Evolutionary conservation across 2,888 invertebrate species (phyloP).

Genomic region (Poecilobothrus nobilitatus): DNA sequence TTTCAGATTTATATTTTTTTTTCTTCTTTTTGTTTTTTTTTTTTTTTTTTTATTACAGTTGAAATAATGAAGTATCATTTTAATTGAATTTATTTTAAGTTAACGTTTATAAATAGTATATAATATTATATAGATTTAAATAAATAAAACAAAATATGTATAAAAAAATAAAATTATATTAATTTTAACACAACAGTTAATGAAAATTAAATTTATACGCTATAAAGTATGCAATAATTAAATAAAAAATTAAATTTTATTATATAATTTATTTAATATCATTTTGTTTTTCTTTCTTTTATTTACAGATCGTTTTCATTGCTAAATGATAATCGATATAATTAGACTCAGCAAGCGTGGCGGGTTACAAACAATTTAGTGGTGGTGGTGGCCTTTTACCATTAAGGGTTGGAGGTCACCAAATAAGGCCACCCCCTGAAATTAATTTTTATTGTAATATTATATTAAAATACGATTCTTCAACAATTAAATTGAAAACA

Average conservation of each 20-base stretch:
- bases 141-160: too few relatives aligned
- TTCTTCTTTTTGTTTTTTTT: conserved; percentile 10
- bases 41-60: conserved; percentile 7
- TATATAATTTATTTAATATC: not conserved
- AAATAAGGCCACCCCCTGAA: conserved; percentile 40
- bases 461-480: not conserved
- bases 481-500: not conserved
- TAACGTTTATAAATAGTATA: too few relatives aligned
- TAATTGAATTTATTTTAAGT: too few relatives aligned
- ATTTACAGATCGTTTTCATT: conserved; percentile 16
- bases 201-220: too few relatives aligned
- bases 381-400: conserved; percentile 28
- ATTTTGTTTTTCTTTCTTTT: conserved; percentile 10
- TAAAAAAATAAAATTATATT: too few relatives aligned
- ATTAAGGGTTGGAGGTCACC: conserved; percentile 26
- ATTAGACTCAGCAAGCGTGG: conserved; percentile 49
- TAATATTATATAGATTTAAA: too few relatives aligned
- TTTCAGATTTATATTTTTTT: conserved; percentile 2
- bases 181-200: too few relatives aligned
- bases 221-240: too few relatives aligned
- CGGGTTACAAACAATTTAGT: conserved; percentile 32
- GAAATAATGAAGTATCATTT: too few relatives aligned
- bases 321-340: conserved; percentile 25
- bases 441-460: conserved; percentile 19
- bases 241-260: too few relatives aligned